Evolutionary conservation across 2,888 invertebrate genomes (phyloP).

Genomic region (Melieria omissa): DNA sequence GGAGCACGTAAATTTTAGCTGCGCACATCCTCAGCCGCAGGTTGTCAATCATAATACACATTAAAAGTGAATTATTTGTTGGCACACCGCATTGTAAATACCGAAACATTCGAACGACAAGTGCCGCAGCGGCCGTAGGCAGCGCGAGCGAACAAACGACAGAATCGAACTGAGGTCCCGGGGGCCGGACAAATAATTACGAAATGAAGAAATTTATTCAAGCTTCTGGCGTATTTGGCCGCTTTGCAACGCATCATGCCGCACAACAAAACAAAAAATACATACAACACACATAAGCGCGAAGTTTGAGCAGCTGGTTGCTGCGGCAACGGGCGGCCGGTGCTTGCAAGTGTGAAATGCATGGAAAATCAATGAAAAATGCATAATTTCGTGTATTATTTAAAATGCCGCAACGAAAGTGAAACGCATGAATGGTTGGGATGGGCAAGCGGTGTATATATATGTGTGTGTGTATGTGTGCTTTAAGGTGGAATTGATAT

Average conservation of each 20-base stretch:
- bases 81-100: conserved; percentile 40
- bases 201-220: conserved; percentile 47
- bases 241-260: conserved; percentile 28
- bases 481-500: conserved; percentile 23
- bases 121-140: neutral
- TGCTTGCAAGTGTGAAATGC: conserved; percentile 35
- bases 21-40: conserved; percentile 30
- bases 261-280: conserved; percentile 12
- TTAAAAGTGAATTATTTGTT: conserved; percentile 45
- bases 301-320: conserved; percentile 19
- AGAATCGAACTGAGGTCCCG: conserved; percentile 7
- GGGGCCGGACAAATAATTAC: conserved; percentile 24
- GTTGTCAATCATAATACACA: conserved; percentile 45
- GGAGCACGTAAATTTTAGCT: too few relatives aligned
- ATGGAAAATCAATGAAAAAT: conserved; percentile 46
- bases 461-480: neutral
- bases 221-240: conserved; percentile 42
- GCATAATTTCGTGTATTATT: conserved; percentile 43
- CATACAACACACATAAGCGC: neutral
- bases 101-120: neutral
- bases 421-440: neutral
- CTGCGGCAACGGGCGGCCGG: conserved; percentile 13
- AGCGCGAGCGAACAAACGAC: neutral
- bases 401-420: conserved; percentile 27
- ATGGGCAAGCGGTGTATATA: too few relatives aligned